Evolutionary conservation across 2,797 vertebrate species (phyloP).

Genomic region (Stomatorhinus walkeri): DNA sequence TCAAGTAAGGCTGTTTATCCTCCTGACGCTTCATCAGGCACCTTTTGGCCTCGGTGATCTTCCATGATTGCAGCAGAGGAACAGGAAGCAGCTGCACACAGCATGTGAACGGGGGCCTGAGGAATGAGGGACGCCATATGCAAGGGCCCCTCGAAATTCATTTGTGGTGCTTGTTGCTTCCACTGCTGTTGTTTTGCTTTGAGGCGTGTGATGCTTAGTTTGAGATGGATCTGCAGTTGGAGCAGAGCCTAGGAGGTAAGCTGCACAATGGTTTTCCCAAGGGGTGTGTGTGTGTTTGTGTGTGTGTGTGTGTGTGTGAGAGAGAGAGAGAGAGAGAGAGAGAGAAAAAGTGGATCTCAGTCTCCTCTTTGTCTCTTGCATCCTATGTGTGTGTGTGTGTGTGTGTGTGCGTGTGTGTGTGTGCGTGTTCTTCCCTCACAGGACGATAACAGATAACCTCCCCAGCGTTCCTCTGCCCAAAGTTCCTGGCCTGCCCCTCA

Average conservation of each 20-base stretch:
- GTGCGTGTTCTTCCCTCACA: constrained; percentile 55
- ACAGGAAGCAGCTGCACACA: neutral
- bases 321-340: no score
- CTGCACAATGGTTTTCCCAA: neutral
- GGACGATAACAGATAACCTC: constrained; percentile 94
- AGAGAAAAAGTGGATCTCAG: neutral
- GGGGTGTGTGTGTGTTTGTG: neutral
- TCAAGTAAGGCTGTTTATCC: constrained; percentile 73
- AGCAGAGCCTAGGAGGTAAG: neutral
- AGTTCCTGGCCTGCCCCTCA: constrained; percentile 90
- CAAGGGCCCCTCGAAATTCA: neutral
- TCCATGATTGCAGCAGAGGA: neutral
- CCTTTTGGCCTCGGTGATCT: neutral
- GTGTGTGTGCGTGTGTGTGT: neutral
- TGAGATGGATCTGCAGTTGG: constrained; percentile 1
- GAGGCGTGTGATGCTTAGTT: neutral
- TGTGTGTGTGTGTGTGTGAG: neutral
- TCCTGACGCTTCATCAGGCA: neutral
- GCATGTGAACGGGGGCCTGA: neutral
- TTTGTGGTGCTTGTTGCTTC: neutral
- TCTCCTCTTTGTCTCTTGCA: constrained; percentile 6
- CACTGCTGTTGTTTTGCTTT: neutral
- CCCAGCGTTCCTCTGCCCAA: constrained; percentile 91
- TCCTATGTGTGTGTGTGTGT: neutral
- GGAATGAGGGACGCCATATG: neutral